These are phyloP conservation scores for human DNA, from an alignment of 2,113 vertebrate species.

Conservation along the genomic window DNA sequence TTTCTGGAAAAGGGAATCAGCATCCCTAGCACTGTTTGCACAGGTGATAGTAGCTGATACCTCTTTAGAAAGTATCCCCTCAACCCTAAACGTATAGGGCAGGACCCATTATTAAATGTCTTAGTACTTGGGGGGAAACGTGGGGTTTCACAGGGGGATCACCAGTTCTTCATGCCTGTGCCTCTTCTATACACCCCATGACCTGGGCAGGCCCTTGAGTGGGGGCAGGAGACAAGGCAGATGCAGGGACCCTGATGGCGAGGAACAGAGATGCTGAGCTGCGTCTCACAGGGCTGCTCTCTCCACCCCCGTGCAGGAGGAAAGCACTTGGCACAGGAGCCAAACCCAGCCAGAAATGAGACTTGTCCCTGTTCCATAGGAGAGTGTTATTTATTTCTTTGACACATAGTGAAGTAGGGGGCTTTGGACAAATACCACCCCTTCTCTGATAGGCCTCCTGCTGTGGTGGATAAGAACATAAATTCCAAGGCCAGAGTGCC, in stretches of 20 bases:
- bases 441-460: not conserved
- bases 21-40: not conserved
- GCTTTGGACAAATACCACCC: not conserved
- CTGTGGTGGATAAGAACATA: not conserved
- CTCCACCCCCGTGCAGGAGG: not conserved
- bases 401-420: fast-evolving
- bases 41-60: not conserved
- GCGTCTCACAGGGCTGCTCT: not conserved
- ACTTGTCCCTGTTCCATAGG: not conserved
- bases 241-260: not conserved
- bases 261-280: not conserved
- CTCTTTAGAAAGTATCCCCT: not conserved
- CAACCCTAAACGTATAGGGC: not conserved
- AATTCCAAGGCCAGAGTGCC: not conserved
- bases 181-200: fast-evolving
- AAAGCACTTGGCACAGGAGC: not conserved
- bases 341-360: not conserved
- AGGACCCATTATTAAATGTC: not conserved
- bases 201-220: not conserved
- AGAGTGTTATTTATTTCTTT: not conserved
- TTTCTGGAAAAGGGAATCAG: not conserved
- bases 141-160: not conserved
- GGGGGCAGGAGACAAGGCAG: not conserved
- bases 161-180: fast-evolving
- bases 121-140: not conserved